A percentile compares a stretch with the other conserved stretches of the same genome.
Conservation (phyloP, 35 echinoderm and acorn worm species). For the Hemicentrotus pulcherrimus region DNA sequence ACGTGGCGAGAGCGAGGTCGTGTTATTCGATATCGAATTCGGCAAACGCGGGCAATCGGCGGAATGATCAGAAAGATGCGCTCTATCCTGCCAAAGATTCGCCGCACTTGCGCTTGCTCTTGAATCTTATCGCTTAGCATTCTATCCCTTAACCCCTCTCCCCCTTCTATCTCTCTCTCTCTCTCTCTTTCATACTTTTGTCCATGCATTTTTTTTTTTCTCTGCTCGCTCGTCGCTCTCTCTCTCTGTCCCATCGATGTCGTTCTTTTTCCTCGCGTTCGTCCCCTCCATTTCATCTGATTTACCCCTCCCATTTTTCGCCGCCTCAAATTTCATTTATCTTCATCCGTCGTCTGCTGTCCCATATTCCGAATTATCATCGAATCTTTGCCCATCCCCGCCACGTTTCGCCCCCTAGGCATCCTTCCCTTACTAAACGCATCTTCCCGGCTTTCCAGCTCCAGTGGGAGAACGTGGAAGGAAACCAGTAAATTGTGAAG, state of each 20-base stretch:
- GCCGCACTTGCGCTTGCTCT: slow-evolving; percentile 3
- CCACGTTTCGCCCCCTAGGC: not conserved
- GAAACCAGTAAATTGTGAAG: not conserved
- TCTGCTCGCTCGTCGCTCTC: no score
- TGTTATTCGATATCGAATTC: not conserved
- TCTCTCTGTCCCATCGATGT: not conserved
- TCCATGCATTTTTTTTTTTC: no score
- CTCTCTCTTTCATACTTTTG: not conserved
- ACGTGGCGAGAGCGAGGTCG: slow-evolving; percentile 13
- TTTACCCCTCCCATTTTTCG: not conserved
- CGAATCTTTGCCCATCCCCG: not conserved
- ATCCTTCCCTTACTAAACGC: not conserved
- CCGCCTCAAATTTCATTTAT: slow-evolving; percentile 4
- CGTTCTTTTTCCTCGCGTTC: not conserved
- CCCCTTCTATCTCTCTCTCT: not conserved
- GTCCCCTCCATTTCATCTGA: not conserved
- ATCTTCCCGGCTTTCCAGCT: not conserved
- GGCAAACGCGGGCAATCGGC: slow-evolving; percentile 4
- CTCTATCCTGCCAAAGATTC: not conserved
- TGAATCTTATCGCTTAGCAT: not conserved
- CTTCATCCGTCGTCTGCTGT: not conserved
- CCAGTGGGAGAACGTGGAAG: not conserved
- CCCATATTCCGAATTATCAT: not conserved
- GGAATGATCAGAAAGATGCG: not conserved
- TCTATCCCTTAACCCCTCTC: not conserved